Base-by-base conservation (phyloP, 2,113 vertebrate genomes). In the Lucifuga dentata region DNA sequence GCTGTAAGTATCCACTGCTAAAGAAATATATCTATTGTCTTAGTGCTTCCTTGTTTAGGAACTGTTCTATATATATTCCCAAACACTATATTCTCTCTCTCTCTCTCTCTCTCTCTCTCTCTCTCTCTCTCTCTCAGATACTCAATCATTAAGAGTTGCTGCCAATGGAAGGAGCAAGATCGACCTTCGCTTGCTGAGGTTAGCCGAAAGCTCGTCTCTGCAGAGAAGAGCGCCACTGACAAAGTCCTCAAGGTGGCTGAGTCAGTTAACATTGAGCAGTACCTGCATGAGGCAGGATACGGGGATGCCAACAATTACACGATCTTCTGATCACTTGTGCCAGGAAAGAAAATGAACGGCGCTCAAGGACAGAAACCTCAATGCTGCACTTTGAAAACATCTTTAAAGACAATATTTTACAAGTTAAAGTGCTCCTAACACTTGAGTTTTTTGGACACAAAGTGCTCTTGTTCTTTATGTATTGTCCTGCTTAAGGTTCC, bases 71-170 rank as follows among this genome's bases (percentile, higher is more conserved):
- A 1, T 29, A 29, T 29, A 7, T 7, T 29, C 26, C 26, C 3
- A 29, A 29, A 29, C 13, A n/a, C 38, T n/a, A 12, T 35, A 53
- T 1, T 59, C 10, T 40, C 12, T 32, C 35, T 57, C 85, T 57
- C 1, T 59, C 10, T 40, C 12, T 32, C 35, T 57, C 85, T n/a
- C n/a, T n/a, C n/a, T n/a, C n/a, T n/a, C n/a, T n/a, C 35, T 45
- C 26, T 24, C n/a, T 45, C 17, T 57, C 1, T 59, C 10, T 40
- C 12, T 32, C 35, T 57, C 85, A 99, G 97, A 75, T 93, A 98
- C 2, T 26, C 73, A 12, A 78, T 97, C 75, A 98, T 99, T 86
- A 96, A 94, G 80, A 68, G 84, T 23, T 98, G 97, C 81, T 96
- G 95, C 93, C 92, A 92, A 5, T 99, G 96, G 96, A 93, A 76